Evolutionary conservation across 2,113 vertebrate species (phyloP).

Genomic region (Rutilus rutilus): DNA sequence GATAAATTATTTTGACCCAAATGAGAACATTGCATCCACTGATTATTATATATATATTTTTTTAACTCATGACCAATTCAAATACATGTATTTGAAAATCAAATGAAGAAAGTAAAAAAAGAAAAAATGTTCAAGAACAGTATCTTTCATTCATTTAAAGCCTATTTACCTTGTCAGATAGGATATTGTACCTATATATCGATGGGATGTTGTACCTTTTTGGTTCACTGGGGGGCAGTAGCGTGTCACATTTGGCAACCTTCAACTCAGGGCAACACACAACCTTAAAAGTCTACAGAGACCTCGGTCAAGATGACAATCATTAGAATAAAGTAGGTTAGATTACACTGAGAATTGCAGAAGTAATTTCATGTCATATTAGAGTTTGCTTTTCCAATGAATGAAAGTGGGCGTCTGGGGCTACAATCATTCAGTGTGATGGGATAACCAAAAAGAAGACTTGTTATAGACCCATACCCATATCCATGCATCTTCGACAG

Average conservation of each 20-base stretch:
- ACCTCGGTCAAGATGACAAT: conserved; percentile 71
- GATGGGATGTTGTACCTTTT: neutral
- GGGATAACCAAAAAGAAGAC: conserved; percentile 15
- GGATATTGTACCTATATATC: neutral
- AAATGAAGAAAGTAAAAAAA: neutral
- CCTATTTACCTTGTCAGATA: neutral
- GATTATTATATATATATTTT: neutral
- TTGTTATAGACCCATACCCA: neutral
- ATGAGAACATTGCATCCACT: neutral
- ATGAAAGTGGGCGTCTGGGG: conserved; percentile 11
- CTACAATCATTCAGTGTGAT: neutral
- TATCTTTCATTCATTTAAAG: neutral
- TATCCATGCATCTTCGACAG: neutral
- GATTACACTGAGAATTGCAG: conserved; percentile 42
- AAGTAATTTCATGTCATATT: conserved; percentile 47
- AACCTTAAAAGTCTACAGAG: conserved; percentile 70
- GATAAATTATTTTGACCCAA: neutral
- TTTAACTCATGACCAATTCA: neutral
- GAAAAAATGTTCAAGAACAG: neutral
- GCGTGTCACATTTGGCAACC: conserved; percentile 49
- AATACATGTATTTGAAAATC: neutral
- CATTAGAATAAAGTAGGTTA: conserved; percentile 64
- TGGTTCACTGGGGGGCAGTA: conserved; percentile 73
- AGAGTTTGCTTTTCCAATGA: conserved; percentile 29
- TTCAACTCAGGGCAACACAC: conserved; percentile 48